A percentile compares a stretch with the other conserved stretches of the same genome.
Evolutionary conservation across 2,113 vertebrate genomes (phyloP).

Genomic region (Rostratula benghalensis): DNA sequence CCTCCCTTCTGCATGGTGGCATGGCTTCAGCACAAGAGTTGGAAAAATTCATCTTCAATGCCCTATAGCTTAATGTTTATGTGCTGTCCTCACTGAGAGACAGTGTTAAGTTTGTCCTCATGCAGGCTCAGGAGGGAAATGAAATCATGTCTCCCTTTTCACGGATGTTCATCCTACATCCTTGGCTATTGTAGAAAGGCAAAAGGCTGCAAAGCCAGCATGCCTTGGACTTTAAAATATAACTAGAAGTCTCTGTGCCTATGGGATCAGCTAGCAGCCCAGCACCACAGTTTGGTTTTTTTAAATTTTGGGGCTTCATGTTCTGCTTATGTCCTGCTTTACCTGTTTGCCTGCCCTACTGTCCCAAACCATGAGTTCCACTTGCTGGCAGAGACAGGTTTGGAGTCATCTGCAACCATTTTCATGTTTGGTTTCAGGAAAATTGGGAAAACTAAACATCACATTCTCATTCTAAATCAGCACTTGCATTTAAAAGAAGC

Average conservation of each 20-base stretch:
- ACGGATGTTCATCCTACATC: background rate
- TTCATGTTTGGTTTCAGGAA: background rate
- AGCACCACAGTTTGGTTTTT: background rate
- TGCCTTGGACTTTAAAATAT: background rate
- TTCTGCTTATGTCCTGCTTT: rapidly evolving
- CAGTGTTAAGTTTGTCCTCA: background rate
- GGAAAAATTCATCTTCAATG: background rate
- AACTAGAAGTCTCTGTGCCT: background rate
- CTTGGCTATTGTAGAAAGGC: background rate
- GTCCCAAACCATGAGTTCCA: background rate
- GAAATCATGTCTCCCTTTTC: background rate
- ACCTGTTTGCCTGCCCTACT: background rate
- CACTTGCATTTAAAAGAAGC: background rate
- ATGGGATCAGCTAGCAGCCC: background rate
- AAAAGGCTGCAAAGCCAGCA: background rate
- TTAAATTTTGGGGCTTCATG: background rate
- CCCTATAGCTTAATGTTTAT: background rate
- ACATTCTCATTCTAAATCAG: background rate
- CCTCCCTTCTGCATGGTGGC: background rate
- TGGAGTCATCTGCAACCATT: background rate
- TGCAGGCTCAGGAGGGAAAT: background rate
- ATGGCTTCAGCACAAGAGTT: background rate
- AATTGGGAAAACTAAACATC: background rate
- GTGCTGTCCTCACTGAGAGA: background rate
- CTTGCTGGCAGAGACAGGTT: background rate